Evolutionary conservation across 2,797 vertebrate genomes (phyloP).

Genomic region (Bufotes viridis): DNA sequence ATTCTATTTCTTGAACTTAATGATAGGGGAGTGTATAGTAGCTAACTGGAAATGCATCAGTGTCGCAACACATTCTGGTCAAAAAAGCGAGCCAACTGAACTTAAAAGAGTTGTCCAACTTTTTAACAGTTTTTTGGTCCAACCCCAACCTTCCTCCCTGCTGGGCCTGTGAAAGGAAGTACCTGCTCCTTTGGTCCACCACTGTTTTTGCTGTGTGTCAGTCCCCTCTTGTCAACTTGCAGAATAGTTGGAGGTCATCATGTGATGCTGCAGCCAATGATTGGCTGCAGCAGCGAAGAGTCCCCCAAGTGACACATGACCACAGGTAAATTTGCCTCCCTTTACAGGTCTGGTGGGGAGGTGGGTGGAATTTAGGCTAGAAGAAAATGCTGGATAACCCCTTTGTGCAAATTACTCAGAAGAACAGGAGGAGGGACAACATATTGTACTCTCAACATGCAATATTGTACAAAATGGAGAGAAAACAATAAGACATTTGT

Average conservation of each 20-base stretch:
- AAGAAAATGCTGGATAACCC: too few species aligned
- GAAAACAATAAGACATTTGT: background rate
- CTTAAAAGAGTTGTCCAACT: background rate
- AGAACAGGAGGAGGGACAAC: background rate
- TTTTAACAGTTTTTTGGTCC: too few species aligned
- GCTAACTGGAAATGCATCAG: background rate
- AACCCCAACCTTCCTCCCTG: too few species aligned
- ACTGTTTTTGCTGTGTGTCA: too few species aligned
- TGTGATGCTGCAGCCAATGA: too few species aligned
- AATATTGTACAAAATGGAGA: background rate
- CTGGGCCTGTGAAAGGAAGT: too few species aligned
- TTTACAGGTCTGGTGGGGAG: background rate
- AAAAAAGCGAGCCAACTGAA: background rate
- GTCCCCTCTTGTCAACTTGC: too few species aligned
- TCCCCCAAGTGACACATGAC: too few species aligned
- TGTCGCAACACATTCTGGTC: background rate
- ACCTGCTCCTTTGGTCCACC: too few species aligned
- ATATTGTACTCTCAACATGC: background rate
- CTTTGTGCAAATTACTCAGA: background rate
- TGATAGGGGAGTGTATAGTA: background rate
- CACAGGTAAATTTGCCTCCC: too few species aligned
- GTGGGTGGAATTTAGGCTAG: background rate
- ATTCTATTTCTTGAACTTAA: background rate
- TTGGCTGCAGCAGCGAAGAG: too few species aligned
- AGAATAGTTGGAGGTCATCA: too few species aligned